phyloP scores from a whole-genome alignment of 2,888 invertebrate genomes.

The Alitta virens region DNA sequence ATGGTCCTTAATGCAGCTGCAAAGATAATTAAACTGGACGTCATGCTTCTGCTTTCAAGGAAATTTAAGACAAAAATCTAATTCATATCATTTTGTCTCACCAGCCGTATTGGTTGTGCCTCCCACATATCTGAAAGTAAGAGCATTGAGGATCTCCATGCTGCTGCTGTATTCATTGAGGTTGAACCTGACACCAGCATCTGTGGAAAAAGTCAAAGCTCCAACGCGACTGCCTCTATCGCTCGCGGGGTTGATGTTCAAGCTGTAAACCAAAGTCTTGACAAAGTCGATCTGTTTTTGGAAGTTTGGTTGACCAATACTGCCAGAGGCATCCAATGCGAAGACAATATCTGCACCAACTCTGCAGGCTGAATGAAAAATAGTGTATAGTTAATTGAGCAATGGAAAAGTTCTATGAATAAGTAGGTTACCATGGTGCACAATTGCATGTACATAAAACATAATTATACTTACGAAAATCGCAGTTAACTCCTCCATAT shows the following conservation, averaged over 20 bases:
- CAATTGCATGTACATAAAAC: too few species aligned
- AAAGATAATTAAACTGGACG: too few species aligned
- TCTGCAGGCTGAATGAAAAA: conserved; percentile 19
- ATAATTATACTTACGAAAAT: conserved; percentile 18
- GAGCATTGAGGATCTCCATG: conserved; percentile 16
- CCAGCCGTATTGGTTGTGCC: conserved; percentile 25
- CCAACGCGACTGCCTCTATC: conserved; percentile 6
- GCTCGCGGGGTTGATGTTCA: conserved; percentile 5
- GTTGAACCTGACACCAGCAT: conserved; percentile 7
- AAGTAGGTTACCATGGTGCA: too few species aligned
- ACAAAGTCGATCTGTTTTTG: conserved; percentile 23
- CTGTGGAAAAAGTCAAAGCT: conserved; percentile 10
- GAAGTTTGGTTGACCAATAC: conserved; percentile 24
- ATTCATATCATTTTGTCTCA: conserved; percentile 7
- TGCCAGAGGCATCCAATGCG: conserved; percentile 25
- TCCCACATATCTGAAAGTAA: conserved; percentile 16
- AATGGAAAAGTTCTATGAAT: not conserved
- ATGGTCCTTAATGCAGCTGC: not conserved
- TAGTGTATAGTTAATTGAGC: not conserved
- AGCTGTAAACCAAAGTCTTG: not conserved
- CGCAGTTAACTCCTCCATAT: conserved; percentile 26
- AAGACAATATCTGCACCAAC: conserved; percentile 24
- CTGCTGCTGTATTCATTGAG: conserved; percentile 2
- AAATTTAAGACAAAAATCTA: too few species aligned
- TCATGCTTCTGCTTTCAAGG: too few species aligned